Evolutionary conservation across 2,113 vertebrate genomes (phyloP), one percentile per base, ranked within the genome.

Genomic region (Falcunculus frontatus): DNA sequence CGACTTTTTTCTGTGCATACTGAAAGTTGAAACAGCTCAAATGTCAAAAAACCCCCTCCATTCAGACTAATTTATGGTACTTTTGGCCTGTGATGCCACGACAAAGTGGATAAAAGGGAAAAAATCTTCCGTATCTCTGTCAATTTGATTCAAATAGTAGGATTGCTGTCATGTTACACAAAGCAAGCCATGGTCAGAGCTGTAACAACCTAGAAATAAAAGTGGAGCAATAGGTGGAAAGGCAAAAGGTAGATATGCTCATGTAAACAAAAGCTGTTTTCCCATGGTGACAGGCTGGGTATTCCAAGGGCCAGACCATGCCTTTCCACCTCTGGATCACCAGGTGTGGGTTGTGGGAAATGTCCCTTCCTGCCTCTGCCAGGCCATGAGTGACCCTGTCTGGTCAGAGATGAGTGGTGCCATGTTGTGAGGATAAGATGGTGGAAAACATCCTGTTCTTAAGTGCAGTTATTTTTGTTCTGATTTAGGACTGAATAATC

Each of bases 381-480:
- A 19, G 44, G 46, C 39, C 52, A 4, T 2, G 1, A 32, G 10
- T 41, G 57, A 42, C 63, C 49, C 57, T 27, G 9, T 22, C 25
- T 1, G 2, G 5, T 41, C 10, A 2, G 64, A 74, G 42, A 42
- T 33, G 52, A 37, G 35, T 7, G 0, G 30, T 30, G 18, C 52
- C 4, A 5, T 5, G 10, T 32, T 57, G 42, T 50, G n/a, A 64
- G 26, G 20, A 46, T 33, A 64, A 82, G 32, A 65, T 41, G 37
- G 22, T 75, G 14, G 67, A 0, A 63, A 35, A 60, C 46, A 41
- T 62, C 53, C 37, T 30, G 13, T 32, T 79, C 27, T 75, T 52
- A 27, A 37, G 33, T n/a, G 25, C 23, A 72, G 1, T 68, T 30
- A 5, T 32, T 84, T 60, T 63, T 70, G 7, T 72, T 69, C 35